Base-by-base conservation (phyloP, 1,140 invertebrate species). In the Drosophila santomea region DNA sequence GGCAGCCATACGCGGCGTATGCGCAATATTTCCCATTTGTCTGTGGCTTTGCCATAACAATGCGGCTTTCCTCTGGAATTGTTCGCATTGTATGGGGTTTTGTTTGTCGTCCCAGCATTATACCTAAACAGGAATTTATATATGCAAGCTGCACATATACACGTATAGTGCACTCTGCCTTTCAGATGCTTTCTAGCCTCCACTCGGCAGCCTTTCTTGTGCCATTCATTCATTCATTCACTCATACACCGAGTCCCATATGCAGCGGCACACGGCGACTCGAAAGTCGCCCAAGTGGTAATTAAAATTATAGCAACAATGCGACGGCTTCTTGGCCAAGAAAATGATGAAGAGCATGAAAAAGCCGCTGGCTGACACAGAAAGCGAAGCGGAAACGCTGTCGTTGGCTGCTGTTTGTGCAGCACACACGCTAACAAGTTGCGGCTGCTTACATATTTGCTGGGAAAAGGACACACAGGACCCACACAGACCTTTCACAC, bases 291-390 rank as follows among this genome's bases (percentile, higher is more conserved):
- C 59, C 59, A 57, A 88, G 85, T 81, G 83, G 77, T 90, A 91
- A 90, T 90, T 90, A 90, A 84, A 84, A 90, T 89, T 91, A 91
- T 80, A 76, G 66, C 61, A 69, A 78, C 61, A 61, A 57, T 52
- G 61, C 38, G 60, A 38, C 47, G 44, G 51, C 58, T 67, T 47
- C 52, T 36, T 43, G 52, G 25, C 41, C 38, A 55, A 45, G 52
- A 55, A 61, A 23, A 45, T 51, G 14, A 20, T 41, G 36, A n/a
- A 8, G 15, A 14, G 17, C 17, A 12, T 25, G 28, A 8, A n/a
- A 14, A 51, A 39, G 50, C 52, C 52, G 17, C 50, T 60, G 54
- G 66, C 64, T 83, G 79, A 79, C 83, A 88, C 63, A 88, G 59
- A 88, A 83, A 83, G 51, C 59, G 60, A 63, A 68, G 50, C 58